Conservation (phyloP, 2,888 invertebrate species). For the Ornithoptera alexandrae region DNA sequence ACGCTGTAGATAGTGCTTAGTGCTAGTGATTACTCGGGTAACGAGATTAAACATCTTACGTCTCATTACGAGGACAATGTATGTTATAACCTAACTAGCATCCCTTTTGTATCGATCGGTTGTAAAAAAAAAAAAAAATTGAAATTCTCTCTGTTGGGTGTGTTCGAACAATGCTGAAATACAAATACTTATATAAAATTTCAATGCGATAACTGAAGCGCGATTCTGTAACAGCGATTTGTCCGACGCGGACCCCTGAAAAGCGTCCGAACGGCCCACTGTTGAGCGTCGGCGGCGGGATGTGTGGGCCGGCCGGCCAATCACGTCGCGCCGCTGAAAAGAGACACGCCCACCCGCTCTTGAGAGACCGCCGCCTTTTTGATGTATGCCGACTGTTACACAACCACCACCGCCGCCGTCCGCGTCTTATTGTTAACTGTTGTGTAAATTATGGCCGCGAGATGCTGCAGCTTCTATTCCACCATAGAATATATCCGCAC, state of each 20-base stretch:
- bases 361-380: constrained; percentile 59
- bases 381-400: constrained; percentile 33
- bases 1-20: no score
- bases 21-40: no score
- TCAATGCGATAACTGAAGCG: constrained; percentile 44
- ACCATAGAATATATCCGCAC: neutral
- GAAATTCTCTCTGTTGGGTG: no score
- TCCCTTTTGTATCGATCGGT: no score
- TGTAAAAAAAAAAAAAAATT: no score
- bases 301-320: constrained; percentile 56
- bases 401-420: constrained; percentile 33
- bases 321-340: constrained; percentile 63
- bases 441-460: constrained; percentile 11
- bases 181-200: constrained; percentile 29
- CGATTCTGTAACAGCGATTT: constrained; percentile 35
- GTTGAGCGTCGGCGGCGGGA: constrained; percentile 55
- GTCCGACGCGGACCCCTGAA: constrained; percentile 48
- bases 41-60: no score
- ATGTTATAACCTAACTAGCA: no score
- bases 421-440: constrained; percentile 11
- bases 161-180: neutral
- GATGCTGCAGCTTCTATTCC: no score
- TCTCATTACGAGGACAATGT: no score
- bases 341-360: constrained; percentile 75
- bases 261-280: constrained; percentile 64